A percentile compares a stretch with the other conserved stretches of the same genome.
Evolutionary conservation across 1,140 invertebrate genomes (phyloP).

Genomic region (Oryctes rhinoceros): DNA sequence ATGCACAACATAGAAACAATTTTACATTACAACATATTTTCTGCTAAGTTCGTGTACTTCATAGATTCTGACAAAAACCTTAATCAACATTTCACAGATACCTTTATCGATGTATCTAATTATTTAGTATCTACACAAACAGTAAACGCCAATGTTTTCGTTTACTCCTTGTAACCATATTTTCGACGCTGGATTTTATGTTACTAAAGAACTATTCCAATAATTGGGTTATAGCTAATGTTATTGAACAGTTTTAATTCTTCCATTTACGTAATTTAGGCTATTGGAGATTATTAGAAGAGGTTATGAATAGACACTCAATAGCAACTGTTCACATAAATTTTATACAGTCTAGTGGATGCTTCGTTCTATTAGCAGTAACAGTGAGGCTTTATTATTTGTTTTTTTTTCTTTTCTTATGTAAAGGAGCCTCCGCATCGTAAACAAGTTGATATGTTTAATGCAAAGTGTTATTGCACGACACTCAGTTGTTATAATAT

Average conservation of each 20-base stretch:
- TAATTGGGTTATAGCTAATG: background rate
- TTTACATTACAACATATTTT: too few species aligned
- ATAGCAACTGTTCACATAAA: conserved; percentile 5
- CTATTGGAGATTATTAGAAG: background rate
- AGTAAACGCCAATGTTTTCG: background rate
- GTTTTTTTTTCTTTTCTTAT: background rate
- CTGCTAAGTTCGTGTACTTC: too few species aligned
- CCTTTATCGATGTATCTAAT: background rate
- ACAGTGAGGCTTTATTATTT: background rate
- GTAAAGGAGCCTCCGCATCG: background rate
- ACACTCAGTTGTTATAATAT: too few species aligned
- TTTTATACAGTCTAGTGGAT: background rate
- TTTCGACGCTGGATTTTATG: too few species aligned
- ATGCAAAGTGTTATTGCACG: background rate
- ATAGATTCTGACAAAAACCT: too few species aligned
- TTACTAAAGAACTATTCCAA: background rate
- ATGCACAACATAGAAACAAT: too few species aligned
- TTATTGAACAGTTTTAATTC: background rate
- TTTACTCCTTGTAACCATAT: background rate
- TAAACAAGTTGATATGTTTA: background rate
- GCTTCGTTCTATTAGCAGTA: background rate
- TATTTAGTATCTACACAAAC: background rate
- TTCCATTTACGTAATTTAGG: background rate
- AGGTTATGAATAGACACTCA: background rate
- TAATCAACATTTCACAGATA: too few species aligned